Conservation (phyloP, 2,113 vertebrate species). For the Ibidorhyncha struthersii region DNA sequence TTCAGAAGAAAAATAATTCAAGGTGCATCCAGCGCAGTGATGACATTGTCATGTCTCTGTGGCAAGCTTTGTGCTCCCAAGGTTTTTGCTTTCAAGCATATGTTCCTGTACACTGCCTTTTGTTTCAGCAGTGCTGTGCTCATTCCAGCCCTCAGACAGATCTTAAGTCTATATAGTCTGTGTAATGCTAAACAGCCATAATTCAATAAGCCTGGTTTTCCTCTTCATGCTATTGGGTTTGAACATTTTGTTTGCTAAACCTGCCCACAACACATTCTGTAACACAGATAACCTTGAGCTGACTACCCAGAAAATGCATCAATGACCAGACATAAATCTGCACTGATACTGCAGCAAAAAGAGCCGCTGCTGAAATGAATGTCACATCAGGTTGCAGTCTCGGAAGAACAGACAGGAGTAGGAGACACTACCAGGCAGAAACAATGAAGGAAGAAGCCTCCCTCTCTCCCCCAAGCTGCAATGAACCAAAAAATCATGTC, state of each 20-base stretch:
- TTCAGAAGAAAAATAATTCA: not conserved
- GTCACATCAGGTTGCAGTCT: not conserved
- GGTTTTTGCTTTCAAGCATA: not conserved
- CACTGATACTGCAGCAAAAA: not conserved
- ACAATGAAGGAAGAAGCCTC: not conserved
- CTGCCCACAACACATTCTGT: not conserved
- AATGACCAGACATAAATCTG: conserved; percentile 22
- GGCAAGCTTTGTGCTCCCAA: not conserved
- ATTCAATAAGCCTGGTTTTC: not conserved
- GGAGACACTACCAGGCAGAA: not conserved
- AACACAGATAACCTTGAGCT: conserved; percentile 40
- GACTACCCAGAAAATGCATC: not conserved
- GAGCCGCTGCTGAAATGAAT: conserved; percentile 6
- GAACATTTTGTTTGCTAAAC: not conserved
- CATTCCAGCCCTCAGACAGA: not conserved
- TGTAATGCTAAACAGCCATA: not conserved
- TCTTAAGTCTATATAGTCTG: not conserved
- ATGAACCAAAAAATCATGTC: not conserved
- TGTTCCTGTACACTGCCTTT: not conserved
- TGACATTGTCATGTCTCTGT: not conserved
- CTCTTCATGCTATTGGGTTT: not conserved
- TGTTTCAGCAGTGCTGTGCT: not conserved
- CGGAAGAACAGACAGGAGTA: not conserved
- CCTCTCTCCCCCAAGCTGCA: not conserved
- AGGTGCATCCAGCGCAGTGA: not conserved